These are phyloP conservation scores for Oeneis ivallda DNA, from an alignment of 2,888 invertebrate species.

Conservation along the genomic window DNA sequence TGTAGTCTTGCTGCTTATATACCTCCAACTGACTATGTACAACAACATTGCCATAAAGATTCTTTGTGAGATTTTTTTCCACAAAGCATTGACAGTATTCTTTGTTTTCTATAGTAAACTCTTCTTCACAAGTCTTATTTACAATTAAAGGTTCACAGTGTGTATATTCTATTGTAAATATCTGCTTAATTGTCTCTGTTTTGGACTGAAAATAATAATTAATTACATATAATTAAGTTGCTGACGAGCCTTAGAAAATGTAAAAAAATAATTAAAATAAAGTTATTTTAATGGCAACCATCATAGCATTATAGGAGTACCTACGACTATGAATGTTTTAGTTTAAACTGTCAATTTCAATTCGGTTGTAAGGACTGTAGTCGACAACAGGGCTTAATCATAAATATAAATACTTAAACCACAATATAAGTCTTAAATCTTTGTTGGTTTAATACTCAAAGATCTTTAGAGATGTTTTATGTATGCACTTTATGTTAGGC, in stretches of 20 bases:
- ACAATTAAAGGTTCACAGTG: background rate
- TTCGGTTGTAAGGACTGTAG: too few species aligned
- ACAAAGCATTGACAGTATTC: background rate
- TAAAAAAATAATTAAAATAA: background rate
- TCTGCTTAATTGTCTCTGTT: background rate
- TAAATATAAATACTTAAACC: too few species aligned
- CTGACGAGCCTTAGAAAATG: background rate
- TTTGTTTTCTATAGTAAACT: background rate
- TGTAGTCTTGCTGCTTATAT: constrained; percentile 26
- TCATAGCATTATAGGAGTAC: too few species aligned
- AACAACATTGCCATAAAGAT: constrained; percentile 27
- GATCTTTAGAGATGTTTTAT: too few species aligned
- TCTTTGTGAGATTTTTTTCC: constrained; percentile 15
- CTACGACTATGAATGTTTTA: too few species aligned
- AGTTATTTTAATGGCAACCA: too few species aligned
- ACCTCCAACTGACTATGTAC: constrained; percentile 37
- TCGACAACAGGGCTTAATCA: too few species aligned
- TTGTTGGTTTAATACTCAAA: too few species aligned
- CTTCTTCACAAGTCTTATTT: background rate
- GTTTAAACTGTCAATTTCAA: too few species aligned
- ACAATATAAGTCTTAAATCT: too few species aligned
- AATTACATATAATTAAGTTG: background rate
- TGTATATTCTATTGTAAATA: background rate
- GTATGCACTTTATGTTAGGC: too few species aligned
- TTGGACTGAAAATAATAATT: background rate